phyloP scores from a whole-genome alignment of 1,140 invertebrate genomes.

The Eciton burchellii region DNA sequence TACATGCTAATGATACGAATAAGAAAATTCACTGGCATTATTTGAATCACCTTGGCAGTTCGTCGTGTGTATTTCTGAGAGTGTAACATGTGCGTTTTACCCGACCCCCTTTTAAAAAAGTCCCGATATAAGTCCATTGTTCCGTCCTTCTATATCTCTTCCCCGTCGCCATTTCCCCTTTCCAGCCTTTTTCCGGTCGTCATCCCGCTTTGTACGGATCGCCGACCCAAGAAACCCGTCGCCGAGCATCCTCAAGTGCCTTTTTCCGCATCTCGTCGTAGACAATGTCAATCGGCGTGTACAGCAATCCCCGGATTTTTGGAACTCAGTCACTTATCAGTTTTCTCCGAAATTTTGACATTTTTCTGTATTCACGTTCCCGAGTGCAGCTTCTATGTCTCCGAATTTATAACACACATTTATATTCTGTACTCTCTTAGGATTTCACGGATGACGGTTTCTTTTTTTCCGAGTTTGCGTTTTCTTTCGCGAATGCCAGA shows the following conservation, averaged over 20 bases:
- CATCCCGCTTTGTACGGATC: neutral
- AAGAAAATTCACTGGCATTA: slow-evolving; percentile 86
- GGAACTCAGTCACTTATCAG: neutral
- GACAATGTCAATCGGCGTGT: neutral
- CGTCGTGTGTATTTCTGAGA: slow-evolving; percentile 79
- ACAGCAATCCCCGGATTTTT: slow-evolving; percentile 29
- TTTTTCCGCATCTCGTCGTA: slow-evolving; percentile 9
- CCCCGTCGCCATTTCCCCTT: neutral
- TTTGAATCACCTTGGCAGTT: slow-evolving; percentile 85
- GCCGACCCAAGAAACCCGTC: no score
- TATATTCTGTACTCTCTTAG: neutral
- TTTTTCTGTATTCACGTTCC: neutral
- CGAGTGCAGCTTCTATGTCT: neutral
- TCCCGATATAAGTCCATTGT: slow-evolving; percentile 38
- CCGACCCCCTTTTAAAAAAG: slow-evolving; percentile 19
- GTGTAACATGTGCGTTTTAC: slow-evolving; percentile 69
- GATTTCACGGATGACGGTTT: no score
- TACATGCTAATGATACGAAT: slow-evolving; percentile 84
- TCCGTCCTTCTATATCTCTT: neutral
- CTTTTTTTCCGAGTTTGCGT: slow-evolving; percentile 1
- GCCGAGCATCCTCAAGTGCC: neutral
- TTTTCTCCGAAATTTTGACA: neutral
- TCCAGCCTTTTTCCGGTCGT: neutral
- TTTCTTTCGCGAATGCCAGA: slow-evolving; percentile 1
- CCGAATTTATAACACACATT: neutral